Base-by-base conservation (phyloP, 2,888 invertebrate species). In the Phytoseiulus persimilis region DNA sequence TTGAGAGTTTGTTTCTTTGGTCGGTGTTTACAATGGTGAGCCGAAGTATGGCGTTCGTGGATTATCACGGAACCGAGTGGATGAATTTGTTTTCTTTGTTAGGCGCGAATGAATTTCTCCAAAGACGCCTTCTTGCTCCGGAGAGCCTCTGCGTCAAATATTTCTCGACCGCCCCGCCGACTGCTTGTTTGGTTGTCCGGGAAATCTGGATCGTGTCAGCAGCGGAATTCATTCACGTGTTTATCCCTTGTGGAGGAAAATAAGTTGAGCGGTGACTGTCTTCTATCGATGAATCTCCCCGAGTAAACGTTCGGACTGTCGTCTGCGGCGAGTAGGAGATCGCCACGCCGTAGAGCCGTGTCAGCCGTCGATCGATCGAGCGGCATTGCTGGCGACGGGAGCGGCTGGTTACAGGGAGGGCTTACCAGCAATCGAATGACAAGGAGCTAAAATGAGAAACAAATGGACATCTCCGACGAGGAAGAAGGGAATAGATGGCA, bases 21-120 rank as follows among this genome's bases (percentile, higher is more conserved):
- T 65, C 65, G 65, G 18, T 65, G 65, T 65, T 65, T 65, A 65
- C 65, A 65, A 65, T 65, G 65, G 65, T 28, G 1, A 23, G 11
- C 65, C 65, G 65, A 14, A 23, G 65, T 65, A 65, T 65, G 65
- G 65, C 18, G 9, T 6, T 23, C 65, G 65, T 28, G 65, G 65
- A 65, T 65, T 65, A 65, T 65, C 65, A 65, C 5, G 65, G 5
- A 65, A 23, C 65, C 5, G 28, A 2, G 65, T 65, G 65, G 65
- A 65, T 65, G 65, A 65, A 65, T 65, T 65, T 65, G 65, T 65
- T 65, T 65, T 65, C 65, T 65, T 65, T 65, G 65, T 65, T 65
- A 65, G 65, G 65, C 65, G 65, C 28, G 65, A 65, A 65, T 23
- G 65, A 23, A 23, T 23, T 65, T 65, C 65, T 14, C 65, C 65